Percentiles rank a stretch among this genome's conserved stretches.
Evolutionary conservation across 2,113 vertebrate genomes (phyloP).

Genomic region (Shinisaurus crocodilurus): DNA sequence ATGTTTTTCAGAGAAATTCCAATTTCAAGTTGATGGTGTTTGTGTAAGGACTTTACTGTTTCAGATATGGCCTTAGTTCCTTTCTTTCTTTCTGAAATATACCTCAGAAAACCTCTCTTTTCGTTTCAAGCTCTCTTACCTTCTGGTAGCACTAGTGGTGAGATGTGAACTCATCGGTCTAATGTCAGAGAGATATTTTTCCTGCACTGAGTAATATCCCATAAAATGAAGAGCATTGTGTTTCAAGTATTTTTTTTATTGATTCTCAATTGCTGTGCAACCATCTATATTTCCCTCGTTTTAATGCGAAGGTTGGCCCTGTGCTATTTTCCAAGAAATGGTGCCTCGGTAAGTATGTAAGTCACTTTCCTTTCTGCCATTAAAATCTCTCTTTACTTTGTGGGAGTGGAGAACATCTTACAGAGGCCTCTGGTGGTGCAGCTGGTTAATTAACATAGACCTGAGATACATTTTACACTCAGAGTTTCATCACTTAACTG

Average conservation of each 20-base stretch:
- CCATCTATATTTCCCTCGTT: not conserved
- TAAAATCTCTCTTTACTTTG: not conserved
- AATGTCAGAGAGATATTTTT: slow-evolving; percentile 19
- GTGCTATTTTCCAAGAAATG: not conserved
- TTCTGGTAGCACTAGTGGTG: not conserved
- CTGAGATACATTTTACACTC: not conserved
- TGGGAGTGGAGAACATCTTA: not conserved
- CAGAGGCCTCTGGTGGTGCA: not conserved
- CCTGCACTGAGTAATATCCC: slow-evolving; percentile 24
- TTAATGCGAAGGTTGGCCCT: not conserved
- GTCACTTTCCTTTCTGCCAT: not conserved
- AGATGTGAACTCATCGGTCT: slow-evolving; percentile 7
- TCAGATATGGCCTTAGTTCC: no score
- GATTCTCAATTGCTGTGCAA: not conserved
- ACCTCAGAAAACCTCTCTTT: not conserved
- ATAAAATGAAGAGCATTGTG: slow-evolving; percentile 18
- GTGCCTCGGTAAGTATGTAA: not conserved
- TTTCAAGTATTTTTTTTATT: slow-evolving; percentile 37
- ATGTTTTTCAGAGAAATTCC: not conserved
- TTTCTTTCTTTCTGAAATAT: not conserved
- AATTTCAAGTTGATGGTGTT: not conserved
- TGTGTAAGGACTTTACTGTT: not conserved
- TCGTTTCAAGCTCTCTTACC: not conserved
- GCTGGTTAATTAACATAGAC: not conserved
- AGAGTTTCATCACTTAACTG: not conserved